Evolutionary conservation across 1,140 invertebrate genomes (phyloP).

Genomic region (Artemia franciscana): DNA sequence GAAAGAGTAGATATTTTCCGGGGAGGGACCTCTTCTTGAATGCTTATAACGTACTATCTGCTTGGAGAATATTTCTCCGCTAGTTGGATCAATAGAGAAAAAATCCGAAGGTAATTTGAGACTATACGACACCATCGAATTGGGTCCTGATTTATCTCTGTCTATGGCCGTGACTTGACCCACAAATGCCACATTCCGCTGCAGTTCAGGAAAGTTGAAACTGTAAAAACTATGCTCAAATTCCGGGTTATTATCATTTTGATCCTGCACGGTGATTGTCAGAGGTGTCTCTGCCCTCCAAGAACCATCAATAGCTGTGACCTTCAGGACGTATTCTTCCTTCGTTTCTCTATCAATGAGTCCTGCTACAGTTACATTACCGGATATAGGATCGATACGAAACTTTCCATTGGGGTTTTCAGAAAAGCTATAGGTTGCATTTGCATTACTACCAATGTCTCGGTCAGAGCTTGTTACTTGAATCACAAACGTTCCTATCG

Average conservation of each 20-base stretch:
- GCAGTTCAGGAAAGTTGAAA: slow-evolving; percentile 70
- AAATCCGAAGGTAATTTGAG: slow-evolving; percentile 68
- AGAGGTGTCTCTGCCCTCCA: slow-evolving; percentile 68
- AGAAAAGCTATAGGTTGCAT: slow-evolving; percentile 64
- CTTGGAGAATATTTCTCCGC: slow-evolving; percentile 70
- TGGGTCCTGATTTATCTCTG: slow-evolving; percentile 73
- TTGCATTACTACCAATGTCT: slow-evolving; percentile 65
- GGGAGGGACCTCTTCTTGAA: slow-evolving; percentile 43
- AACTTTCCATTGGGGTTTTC: slow-evolving; percentile 74
- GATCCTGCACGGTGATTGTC: slow-evolving; percentile 78
- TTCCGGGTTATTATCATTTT: slow-evolving; percentile 79
- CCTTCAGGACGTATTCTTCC: slow-evolving; percentile 71
- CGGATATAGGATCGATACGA: slow-evolving; percentile 56
- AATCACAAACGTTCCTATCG: slow-evolving; percentile 75
- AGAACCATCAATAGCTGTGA: slow-evolving; percentile 60
- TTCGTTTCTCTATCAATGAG: slow-evolving; percentile 62
- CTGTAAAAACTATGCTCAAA: slow-evolving; percentile 66
- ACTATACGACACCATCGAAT: slow-evolving; percentile 76
- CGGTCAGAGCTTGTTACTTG: slow-evolving; percentile 69
- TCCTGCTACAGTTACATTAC: slow-evolving; percentile 71
- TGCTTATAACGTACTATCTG: slow-evolving; percentile 53
- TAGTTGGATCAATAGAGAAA: slow-evolving; percentile 69
- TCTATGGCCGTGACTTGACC: slow-evolving; percentile 70
- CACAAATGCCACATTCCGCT: slow-evolving; percentile 48
- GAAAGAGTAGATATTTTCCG: slow-evolving; percentile 64